phyloP scores from a whole-genome alignment of 2,113 vertebrate species.

The Emydocephalus ijimae region DNA sequence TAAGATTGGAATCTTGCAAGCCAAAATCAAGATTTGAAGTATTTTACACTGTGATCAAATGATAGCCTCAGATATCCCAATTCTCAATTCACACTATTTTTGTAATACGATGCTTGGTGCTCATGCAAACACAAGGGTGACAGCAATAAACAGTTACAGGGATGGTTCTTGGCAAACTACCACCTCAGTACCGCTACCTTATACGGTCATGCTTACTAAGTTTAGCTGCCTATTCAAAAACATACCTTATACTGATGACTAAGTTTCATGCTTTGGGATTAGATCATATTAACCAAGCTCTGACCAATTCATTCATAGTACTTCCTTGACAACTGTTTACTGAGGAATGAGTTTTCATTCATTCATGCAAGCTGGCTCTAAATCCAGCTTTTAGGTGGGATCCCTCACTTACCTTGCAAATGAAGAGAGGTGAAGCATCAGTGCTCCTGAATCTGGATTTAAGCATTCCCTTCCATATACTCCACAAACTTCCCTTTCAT shows the following conservation, averaged over 20 bases:
- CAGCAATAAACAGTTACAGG: neutral
- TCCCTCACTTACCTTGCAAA: neutral
- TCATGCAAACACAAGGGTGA: neutral
- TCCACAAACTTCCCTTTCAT: neutral
- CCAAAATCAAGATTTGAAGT: neutral
- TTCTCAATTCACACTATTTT: neutral
- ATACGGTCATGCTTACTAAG: neutral
- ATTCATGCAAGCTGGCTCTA: neutral
- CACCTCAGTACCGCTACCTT: neutral
- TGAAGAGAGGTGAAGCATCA: neutral
- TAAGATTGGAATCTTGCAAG: neutral
- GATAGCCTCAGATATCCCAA: too few species aligned
- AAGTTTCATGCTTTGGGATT: neutral
- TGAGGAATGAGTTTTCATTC: neutral
- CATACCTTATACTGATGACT: neutral
- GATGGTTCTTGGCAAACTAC: neutral
- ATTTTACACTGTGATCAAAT: neutral
- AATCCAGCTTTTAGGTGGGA: neutral
- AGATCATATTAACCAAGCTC: neutral
- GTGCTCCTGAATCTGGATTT: neutral
- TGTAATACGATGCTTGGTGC: neutral
- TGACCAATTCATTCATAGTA: neutral
- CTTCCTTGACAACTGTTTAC: neutral
- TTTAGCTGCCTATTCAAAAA: neutral
- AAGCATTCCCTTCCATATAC: neutral